Conservation (phyloP, 2,888 invertebrate species). For the Spilosoma lubricipeda region DNA sequence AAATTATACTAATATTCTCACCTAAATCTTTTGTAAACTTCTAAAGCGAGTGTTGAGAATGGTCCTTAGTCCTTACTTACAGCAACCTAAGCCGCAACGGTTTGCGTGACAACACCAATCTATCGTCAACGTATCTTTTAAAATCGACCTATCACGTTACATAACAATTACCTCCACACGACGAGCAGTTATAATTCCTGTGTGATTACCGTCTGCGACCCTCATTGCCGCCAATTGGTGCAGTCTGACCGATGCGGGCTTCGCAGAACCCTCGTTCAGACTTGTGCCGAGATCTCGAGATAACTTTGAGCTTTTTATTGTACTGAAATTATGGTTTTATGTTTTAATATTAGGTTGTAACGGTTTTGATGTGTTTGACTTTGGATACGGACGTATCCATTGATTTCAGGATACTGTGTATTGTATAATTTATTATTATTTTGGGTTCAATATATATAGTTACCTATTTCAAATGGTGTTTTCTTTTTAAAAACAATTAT, state of each 20-base stretch:
- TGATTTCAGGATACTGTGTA: background rate
- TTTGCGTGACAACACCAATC: constrained; percentile 17
- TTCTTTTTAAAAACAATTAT: too few species aligned
- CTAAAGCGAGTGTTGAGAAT: background rate
- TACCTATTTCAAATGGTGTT: too few species aligned
- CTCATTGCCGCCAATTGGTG: constrained; percentile 54
- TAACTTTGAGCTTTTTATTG: constrained; percentile 46
- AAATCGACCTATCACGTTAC: constrained; percentile 14
- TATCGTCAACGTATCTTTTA: constrained; percentile 3
- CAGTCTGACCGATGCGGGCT: constrained; percentile 51
- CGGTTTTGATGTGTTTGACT: constrained; percentile 25
- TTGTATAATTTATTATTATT: background rate
- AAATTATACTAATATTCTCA: background rate
- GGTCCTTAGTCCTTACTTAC: background rate
- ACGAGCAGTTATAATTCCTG: constrained; percentile 28
- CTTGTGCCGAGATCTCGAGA: constrained; percentile 37
- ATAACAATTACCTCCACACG: constrained; percentile 23
- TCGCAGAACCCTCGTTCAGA: constrained; percentile 33
- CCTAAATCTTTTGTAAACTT: background rate
- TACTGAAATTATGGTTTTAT: constrained; percentile 44
- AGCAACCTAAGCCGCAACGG: background rate
- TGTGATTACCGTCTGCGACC: constrained; percentile 44
- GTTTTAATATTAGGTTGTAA: constrained; percentile 28
- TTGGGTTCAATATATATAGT: too few species aligned
- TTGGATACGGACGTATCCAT: constrained; percentile 9